phyloP scores from a whole-genome alignment of 2,113 vertebrate genomes.

The Ornithorhynchus anatinus region DNA sequence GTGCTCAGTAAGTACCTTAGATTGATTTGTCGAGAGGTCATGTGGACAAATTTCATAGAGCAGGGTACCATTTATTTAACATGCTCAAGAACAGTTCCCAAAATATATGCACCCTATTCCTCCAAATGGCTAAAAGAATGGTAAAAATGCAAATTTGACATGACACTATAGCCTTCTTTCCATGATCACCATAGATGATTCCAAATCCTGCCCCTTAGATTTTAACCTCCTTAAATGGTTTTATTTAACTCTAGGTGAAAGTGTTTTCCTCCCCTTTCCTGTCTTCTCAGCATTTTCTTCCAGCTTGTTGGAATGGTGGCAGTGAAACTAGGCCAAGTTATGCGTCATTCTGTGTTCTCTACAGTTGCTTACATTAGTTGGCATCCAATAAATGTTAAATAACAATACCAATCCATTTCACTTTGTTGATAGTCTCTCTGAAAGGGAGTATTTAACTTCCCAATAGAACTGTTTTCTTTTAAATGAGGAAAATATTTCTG shows the following conservation, averaged over 20 bases:
- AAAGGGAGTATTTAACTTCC: conserved; percentile 25
- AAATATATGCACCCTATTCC: too few species aligned
- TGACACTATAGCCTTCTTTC: neutral
- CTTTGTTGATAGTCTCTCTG: conserved; percentile 6
- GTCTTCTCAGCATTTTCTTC: neutral
- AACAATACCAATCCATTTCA: neutral
- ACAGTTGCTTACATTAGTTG: conserved; percentile 3
- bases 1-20: too few species aligned
- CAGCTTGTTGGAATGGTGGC: neutral
- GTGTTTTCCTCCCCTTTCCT: too few species aligned
- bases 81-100: too few species aligned
- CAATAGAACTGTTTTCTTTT: conserved; percentile 24
- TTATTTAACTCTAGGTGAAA: neutral
- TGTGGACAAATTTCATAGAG: too few species aligned
- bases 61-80: too few species aligned
- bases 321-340: neutral
- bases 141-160: too few species aligned
- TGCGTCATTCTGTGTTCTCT: neutral
- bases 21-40: too few species aligned
- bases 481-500: conserved; percentile 27
- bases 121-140: too few species aligned
- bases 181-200: neutral
- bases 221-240: neutral
- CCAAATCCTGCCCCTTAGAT: neutral
- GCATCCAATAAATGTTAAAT: conserved; percentile 28